Base-by-base conservation (phyloP, 1,140 invertebrate species). In the Wasmannia auropunctata region DNA sequence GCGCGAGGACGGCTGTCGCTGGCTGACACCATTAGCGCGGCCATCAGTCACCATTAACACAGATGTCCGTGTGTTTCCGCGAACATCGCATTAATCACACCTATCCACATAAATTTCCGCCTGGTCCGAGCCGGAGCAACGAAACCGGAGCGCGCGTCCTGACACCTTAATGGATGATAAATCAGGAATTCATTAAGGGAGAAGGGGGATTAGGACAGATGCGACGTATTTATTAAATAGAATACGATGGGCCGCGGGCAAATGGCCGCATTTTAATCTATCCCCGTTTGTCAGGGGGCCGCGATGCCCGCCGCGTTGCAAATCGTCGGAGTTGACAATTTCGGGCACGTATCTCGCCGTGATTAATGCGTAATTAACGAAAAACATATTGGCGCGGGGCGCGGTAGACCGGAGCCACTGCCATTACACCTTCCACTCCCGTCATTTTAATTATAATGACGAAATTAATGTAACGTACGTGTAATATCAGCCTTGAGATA, bases 11-110 rank as follows among this genome's bases (percentile, higher is more conserved):
- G 90, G 46, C 89, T 86, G 86, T 88, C 88, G 90, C 69, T 88
- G 85, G 87, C 88, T 90, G 92, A 93, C 92, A 91, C 90, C 92
- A 93, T 94, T 93, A 93, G 91, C 91, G 84, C 87, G 75, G 80
- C 91, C 87, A 94, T 94, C 92, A 92, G 90, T 93, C 93, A 93
- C 92, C 92, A 93, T 94, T 94, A 94, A 93, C 93, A 93, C 93
- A 93, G 92, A 94, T 94, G 93, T 94, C 93, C 86, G 86, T 92
- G 88, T 87, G 90, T 90, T 92, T 90, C 89, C 91, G 92, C 90
- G 90, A 92, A 92, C 90, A 89, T 90, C 89, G 87, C 92, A 93
- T 94, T 93, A 93, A 93, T 94, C 93, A 93, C 93, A 84, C 87
- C 90, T 87, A 87, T 88, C 87, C 91, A 93, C 92, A 91, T 93